Evolutionary conservation across 2,113 vertebrate species (phyloP).

Genomic region (Jacana jacana): DNA sequence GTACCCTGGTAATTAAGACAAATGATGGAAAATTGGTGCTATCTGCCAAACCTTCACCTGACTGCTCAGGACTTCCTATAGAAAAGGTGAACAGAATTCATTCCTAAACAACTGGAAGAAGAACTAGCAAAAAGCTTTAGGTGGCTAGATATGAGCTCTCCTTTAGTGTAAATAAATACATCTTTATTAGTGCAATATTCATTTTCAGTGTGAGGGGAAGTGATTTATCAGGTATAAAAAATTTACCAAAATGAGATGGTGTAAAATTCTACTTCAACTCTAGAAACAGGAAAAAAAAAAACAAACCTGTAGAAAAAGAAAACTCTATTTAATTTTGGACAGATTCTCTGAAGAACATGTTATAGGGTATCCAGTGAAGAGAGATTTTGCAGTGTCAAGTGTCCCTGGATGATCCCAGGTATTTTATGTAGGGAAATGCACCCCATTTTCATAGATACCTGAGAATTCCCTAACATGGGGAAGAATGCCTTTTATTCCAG

Average conservation of each 20-base stretch:
- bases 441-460: background rate
- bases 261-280: background rate
- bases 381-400: background rate
- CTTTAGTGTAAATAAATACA: background rate
- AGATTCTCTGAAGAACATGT: background rate
- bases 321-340: background rate
- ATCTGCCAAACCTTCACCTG: slow-evolving; percentile 16
- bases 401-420: background rate
- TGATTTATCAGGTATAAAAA: background rate
- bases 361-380: background rate
- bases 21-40: slow-evolving; percentile 20
- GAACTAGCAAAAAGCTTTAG: background rate
- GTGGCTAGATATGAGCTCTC: background rate
- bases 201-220: background rate
- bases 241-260: background rate
- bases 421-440: background rate
- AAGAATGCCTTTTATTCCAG: background rate
- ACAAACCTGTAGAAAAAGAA: background rate
- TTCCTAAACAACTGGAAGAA: slow-evolving; percentile 24
- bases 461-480: background rate
- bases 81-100: background rate
- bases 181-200: background rate
- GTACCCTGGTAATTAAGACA: background rate
- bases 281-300: too few species aligned
- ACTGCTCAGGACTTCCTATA: slow-evolving; percentile 25